Base-by-base conservation (phyloP, 2,888 invertebrate genomes). In the Criorhina ranunculi region DNA sequence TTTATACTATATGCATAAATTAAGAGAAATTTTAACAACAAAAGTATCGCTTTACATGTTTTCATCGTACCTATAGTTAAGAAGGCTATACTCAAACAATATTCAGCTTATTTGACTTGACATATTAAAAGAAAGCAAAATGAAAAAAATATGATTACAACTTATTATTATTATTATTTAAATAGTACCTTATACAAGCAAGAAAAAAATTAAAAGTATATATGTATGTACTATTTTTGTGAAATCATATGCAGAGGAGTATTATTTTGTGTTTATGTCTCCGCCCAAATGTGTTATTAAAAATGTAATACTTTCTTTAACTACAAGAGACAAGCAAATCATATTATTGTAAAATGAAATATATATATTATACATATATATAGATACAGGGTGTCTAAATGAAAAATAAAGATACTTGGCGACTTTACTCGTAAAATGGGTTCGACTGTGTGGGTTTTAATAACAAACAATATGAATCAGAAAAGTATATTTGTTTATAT, bases 241-340 rank as follows among this genome's bases (percentile, higher is more conserved):
- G 17, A 33, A 49, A 51, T 49, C 49, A 49, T 64, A 35, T 49
- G 64, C 35, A 49, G 46, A 64, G 19, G 46, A 64, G 35, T 64
- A 62, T n/a, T n/a, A n/a, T 64, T 64, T 64, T 64, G 64, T 37
- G 64, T 64, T 64, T 51, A 35, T 51, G 49, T 64, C 35, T 64
- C 49, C 64, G 64, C 49, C 64, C 64, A 64, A 49, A 49, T 49
- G 64, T 49, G 49, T 33, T 64, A 12, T 49, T 11, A 17, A 17
- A 17, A 64, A 12, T 64, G 49, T 64, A 64, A 49, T 49, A 64
- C 64, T 64, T 64, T 49, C 24, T 29, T 37, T 49, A 35, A 64
- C 49, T 64, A 35, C 49, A 64, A 64, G 37, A 64, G 49, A 64
- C 35, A 24, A 64, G 49, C 64, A 64, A 64, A 51, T 64, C 49